phyloP scores from a whole-genome alignment of 1,140 invertebrate genomes.

The Leptinotarsa undecemlineata region DNA sequence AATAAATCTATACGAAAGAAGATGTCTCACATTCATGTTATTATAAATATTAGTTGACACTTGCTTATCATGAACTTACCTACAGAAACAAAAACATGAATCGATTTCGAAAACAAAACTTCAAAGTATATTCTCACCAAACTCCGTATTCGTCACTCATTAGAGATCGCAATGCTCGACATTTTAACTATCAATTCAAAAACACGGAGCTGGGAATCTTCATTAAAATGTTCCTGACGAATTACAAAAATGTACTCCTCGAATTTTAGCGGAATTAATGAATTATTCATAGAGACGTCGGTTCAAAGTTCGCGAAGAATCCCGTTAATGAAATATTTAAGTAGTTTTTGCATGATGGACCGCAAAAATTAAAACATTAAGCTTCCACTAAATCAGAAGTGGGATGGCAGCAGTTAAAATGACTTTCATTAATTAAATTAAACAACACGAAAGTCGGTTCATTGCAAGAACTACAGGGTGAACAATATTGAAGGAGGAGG shows the following conservation, averaged over 20 bases:
- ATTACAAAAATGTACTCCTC: slow-evolving; percentile 36
- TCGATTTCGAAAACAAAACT: too few relatives aligned
- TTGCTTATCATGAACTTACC: too few relatives aligned
- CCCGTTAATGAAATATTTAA: slow-evolving; percentile 44
- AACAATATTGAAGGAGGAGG: neutral
- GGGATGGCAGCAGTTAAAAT: slow-evolving; percentile 22
- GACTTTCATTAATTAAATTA: slow-evolving; percentile 40
- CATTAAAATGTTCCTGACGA: slow-evolving; percentile 36
- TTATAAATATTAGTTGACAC: too few relatives aligned
- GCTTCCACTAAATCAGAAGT: slow-evolving; percentile 26
- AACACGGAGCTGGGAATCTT: slow-evolving; percentile 22
- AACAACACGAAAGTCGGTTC: slow-evolving; percentile 23
- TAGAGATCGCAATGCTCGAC: neutral
- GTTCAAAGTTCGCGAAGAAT: slow-evolving; percentile 37
- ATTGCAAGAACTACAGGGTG: neutral
- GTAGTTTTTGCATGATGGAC: slow-evolving; percentile 35
- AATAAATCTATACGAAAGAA: too few relatives aligned
- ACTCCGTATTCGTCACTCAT: neutral
- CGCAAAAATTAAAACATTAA: slow-evolving; percentile 36
- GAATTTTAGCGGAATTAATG: slow-evolving; percentile 37
- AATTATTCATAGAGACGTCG: slow-evolving; percentile 42
- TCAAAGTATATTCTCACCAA: too few relatives aligned
- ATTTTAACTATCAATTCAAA: neutral
- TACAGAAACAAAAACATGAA: too few relatives aligned
- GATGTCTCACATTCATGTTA: too few relatives aligned